Evolutionary conservation across 2,113 vertebrate species (phyloP).

Genomic region (Scophthalmus maximus): DNA sequence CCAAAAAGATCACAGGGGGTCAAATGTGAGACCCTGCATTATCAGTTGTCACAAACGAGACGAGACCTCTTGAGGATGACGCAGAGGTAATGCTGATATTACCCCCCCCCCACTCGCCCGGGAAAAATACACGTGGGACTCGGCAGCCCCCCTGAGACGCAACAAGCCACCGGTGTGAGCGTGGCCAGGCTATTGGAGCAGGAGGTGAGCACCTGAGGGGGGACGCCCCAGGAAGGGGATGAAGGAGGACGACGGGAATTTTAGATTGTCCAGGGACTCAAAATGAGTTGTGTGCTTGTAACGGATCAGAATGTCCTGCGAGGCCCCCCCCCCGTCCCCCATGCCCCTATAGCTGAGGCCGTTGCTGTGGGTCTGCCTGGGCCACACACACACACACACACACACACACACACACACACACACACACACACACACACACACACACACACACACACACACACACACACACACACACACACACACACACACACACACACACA

Average conservation of each 20-base stretch:
- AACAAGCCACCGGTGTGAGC: conserved; percentile 41
- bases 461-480: conserved; percentile 40
- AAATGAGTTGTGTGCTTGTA: conserved; percentile 75
- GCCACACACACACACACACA: conserved; percentile 36
- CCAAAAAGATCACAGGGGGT: conserved; percentile 42
- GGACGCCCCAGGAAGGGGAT: neutral
- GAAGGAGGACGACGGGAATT: neutral
- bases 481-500: conserved; percentile 43
- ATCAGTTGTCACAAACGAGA: conserved; percentile 56
- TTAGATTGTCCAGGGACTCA: conserved; percentile 60
- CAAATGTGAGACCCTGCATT: conserved; percentile 44
- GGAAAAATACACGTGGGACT: conserved; percentile 18
- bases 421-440: too few relatives aligned
- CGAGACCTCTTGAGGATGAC: conserved; percentile 40
- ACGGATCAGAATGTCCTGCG: conserved; percentile 58
- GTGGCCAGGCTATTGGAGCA: conserved; percentile 53
- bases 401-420: conserved; percentile 49
- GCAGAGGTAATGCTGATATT: conserved; percentile 53
- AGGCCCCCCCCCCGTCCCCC: conserved; percentile 12
- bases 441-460: conserved; percentile 41
- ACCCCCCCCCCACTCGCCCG: too few relatives aligned
- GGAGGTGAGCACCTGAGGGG: conserved; percentile 57
- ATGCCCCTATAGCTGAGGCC: conserved; percentile 35
- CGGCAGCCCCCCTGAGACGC: conserved; percentile 61
- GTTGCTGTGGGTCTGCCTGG: conserved; percentile 35